These are phyloP conservation scores for Tapirus indicus DNA, from an alignment of 2,797 vertebrate genomes.

Conservation along the genomic window DNA sequence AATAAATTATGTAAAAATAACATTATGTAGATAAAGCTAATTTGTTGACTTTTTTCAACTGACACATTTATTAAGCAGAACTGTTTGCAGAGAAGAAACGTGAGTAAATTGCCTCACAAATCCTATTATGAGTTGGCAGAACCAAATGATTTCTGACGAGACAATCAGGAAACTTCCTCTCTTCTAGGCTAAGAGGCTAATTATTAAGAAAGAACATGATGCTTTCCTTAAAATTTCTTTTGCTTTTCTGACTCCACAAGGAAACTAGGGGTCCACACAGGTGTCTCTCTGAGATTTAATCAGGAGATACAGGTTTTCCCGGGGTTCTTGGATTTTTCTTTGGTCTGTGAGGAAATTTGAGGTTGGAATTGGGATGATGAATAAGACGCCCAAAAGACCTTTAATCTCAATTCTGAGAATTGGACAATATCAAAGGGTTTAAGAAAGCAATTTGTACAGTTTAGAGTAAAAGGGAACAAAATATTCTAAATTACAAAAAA, in stretches of 20 bases:
- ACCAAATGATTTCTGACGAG: conserved; percentile 45
- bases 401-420: conserved; percentile 8
- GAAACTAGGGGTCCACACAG: neutral
- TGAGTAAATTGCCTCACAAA: conserved; percentile 10
- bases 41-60: neutral
- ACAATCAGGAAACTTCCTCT: neutral
- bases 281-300: neutral
- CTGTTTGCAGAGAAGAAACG: neutral
- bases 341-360: neutral
- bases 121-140: neutral
- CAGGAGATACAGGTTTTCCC: neutral
- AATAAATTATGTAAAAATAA: neutral
- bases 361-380: neutral
- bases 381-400: neutral
- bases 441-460: neutral
- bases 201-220: neutral
- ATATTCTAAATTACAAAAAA: neutral
- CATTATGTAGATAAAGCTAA: neutral
- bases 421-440: neutral
- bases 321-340: neutral
- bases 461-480: conserved; percentile 5
- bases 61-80: neutral
- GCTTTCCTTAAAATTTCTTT: neutral
- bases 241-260: conserved; percentile 8
- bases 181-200: neutral